Evolutionary conservation across 2,113 vertebrate genomes (phyloP).

Genomic region (Trichomycterus rosablanca): DNA sequence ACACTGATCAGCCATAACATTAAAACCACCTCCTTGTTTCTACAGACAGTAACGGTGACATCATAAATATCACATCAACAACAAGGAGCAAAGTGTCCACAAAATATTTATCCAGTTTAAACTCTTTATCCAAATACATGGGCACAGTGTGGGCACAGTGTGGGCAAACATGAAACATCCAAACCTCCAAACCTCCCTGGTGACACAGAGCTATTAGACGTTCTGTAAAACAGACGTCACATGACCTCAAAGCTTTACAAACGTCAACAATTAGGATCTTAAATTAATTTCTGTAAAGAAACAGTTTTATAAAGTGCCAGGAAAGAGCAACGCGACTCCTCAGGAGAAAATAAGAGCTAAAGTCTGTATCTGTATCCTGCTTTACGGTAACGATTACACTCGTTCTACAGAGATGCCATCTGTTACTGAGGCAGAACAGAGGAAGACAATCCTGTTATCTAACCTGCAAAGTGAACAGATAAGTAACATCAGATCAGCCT

Average conservation of each 20-base stretch:
- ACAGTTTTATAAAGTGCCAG: constrained; percentile 38
- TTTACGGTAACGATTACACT: constrained; percentile 29
- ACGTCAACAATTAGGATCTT: constrained; percentile 41
- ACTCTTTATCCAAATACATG: no score
- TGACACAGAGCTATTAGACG: constrained; percentile 37
- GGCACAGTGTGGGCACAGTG: no score
- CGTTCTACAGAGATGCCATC: constrained; percentile 33
- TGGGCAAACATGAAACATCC: no score
- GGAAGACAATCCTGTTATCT: constrained; percentile 22
- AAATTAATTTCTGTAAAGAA: constrained; percentile 33
- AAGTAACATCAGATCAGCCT: constrained; percentile 3
- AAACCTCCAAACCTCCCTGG: no score
- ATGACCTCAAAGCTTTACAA: constrained; percentile 22
- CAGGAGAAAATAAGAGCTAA: neutral
- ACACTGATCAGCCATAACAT: no score
- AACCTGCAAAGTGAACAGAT: constrained; percentile 9
- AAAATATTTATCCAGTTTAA: no score
- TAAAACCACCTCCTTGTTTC: no score
- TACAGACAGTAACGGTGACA: no score
- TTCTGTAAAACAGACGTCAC: constrained; percentile 47
- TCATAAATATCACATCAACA: no score
- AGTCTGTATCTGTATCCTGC: no score
- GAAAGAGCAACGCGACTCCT: constrained; percentile 25
- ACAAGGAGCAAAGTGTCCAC: no score
- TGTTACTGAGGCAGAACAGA: neutral